Conservation (phyloP, 2,113 vertebrate genomes). For the Sus scrofa region T2T-Sscrofa CM000824.6:61640501-61641000, state of each 20-base stretch:
- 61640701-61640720: conserved; percentile 65
- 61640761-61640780: conserved; percentile 68
- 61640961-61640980: conserved; percentile 81
- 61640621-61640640: conserved; percentile 54
- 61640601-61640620: conserved; percentile 70
- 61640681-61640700: conserved; percentile 58
- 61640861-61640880: conserved; percentile 62
- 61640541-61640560: background rate
- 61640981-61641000: conserved; percentile 83
- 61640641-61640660: background rate
- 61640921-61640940: conserved; percentile 81
- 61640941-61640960: conserved; percentile 76
- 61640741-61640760: conserved; percentile 60
- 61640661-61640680: conserved; percentile 64
- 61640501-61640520: background rate
- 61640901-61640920: conserved; percentile 69
- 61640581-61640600: background rate
- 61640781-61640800: conserved; percentile 62
- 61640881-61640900: conserved; percentile 76
- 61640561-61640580: background rate
- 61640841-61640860: conserved; percentile 77
- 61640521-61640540: background rate
- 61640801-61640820: conserved; percentile 73
- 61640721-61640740: conserved; percentile 41
- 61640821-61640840: conserved; percentile 72